Evolutionary conservation across 2,797 vertebrate genomes (phyloP), one percentile per base, ranked within the genome.

Genomic region (Eutrigla gurnardus): DNA sequence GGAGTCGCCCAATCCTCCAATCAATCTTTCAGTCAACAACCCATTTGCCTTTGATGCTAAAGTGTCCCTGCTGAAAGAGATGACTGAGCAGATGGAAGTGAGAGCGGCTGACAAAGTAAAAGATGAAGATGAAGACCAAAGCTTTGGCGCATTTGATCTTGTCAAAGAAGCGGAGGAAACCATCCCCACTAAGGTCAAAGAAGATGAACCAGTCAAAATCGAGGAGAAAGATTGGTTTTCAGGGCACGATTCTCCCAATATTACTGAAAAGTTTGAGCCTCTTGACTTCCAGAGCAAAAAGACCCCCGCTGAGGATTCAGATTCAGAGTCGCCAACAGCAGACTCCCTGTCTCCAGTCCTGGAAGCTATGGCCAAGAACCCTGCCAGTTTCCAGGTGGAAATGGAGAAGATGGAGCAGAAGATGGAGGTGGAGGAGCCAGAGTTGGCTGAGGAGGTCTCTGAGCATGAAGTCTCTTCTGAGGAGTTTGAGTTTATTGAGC

Each of bases 141-240:
- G 94, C 84, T 96, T 97, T 60, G 96, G 95, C 9, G 95, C 96
- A 0, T 98, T 97, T 68, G 97, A 98, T 85, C 95, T 99, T 18
- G 96, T 99, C 65, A 98, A 98, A 86, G 97, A 94, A 86, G 96
- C 95, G 0, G 96, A 96, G 39, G 86, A 91, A 43, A 77, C 84
- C 1, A 66, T 73, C 10, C 78, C 70, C 1, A 3, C 66, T 7
- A 83, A 88, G 60, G 78, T 74, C 47, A 86, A 92, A 71, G 96
- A 81, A 43, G 91, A 91, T 42, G 86, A 93, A 61, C 86, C 86
- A 0, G 72, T 93, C 37, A 77, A 92, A 55, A 86, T 86, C 0
- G 91, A 93, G 66, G 89, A 93, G 85, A 93, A 91, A 62, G 92
- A 93, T 81, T 93, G 89, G 92, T 93, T 94, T 45, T 90, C 90